These are phyloP conservation scores for Nomada ferruginata DNA, from an alignment of 2,888 invertebrate genomes.

Conservation along the genomic window DNA sequence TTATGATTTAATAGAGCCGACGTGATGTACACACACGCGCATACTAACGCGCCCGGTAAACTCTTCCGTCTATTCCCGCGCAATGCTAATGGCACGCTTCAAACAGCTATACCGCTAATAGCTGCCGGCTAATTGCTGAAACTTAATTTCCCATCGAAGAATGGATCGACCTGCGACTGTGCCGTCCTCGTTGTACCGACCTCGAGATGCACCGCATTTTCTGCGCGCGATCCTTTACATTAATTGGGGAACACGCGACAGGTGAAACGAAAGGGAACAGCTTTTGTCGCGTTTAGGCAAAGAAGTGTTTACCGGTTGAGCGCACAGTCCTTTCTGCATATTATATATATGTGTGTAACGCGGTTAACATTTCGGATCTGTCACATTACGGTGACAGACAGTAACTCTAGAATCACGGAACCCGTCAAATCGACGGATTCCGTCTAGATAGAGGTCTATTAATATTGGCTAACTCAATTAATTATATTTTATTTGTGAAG, in stretches of 20 bases:
- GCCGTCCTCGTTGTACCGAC: conserved; percentile 7
- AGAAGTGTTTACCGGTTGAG: too few relatives aligned
- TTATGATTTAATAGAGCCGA: conserved; percentile 81
- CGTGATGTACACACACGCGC: conserved; percentile 73
- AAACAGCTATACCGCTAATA: conserved; percentile 75
- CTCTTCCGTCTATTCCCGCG: conserved; percentile 74
- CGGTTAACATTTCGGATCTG: too few relatives aligned
- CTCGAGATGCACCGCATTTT: neutral
- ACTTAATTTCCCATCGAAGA: conserved; percentile 68
- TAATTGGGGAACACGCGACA: neutral
- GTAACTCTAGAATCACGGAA: too few relatives aligned
- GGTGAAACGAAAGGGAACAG: neutral
- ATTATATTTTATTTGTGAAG: too few relatives aligned
- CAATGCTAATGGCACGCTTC: conserved; percentile 74
- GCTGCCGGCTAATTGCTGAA: conserved; percentile 73
- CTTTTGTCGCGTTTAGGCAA: too few relatives aligned
- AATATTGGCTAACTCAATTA: too few relatives aligned
- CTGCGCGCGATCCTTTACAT: neutral
- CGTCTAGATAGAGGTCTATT: too few relatives aligned
- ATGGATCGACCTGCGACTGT: conserved; percentile 28
- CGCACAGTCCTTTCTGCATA: too few relatives aligned
- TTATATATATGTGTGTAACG: too few relatives aligned
- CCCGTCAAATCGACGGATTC: too few relatives aligned
- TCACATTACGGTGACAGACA: too few relatives aligned
- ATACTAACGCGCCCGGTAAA: conserved; percentile 71